Conservation (phyloP, 2,797 vertebrate genomes). For the Sternarchorhynchus goeldii region DNA sequence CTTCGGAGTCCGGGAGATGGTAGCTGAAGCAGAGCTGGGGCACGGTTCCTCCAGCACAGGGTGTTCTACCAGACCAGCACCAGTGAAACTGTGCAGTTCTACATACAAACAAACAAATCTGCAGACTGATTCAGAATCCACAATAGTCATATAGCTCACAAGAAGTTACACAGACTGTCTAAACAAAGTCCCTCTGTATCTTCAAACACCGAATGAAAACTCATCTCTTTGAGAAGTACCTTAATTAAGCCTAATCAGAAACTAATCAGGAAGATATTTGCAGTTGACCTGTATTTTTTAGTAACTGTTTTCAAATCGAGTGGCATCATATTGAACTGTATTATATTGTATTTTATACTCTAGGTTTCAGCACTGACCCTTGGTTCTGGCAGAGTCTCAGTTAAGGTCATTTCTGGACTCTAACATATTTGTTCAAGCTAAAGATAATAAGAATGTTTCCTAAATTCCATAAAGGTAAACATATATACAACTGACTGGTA, state of each 20-base stretch:
- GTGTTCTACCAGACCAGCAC: not conserved
- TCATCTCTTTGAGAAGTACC: no score
- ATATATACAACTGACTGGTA: not conserved
- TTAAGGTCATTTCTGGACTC: no score
- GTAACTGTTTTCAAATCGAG: not conserved
- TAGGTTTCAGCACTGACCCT: not conserved
- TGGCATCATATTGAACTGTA: not conserved
- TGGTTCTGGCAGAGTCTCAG: no score
- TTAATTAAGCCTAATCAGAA: no score
- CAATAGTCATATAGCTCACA: not conserved
- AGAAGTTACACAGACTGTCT: no score
- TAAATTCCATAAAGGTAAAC: not conserved
- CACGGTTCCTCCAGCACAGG: not conserved
- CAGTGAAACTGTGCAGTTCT: constrained; percentile 26
- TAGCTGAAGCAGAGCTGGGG: not conserved
- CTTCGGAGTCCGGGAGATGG: not conserved
- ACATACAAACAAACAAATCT: constrained; percentile 3
- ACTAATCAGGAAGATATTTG: no score
- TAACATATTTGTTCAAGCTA: no score
- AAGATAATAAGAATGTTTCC: no score
- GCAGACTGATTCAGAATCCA: not conserved
- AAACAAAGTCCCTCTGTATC: no score
- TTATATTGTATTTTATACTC: not conserved
- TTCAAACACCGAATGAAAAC: no score
- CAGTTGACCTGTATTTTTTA: no score